Base-by-base conservation (phyloP, 1,140 invertebrate genomes). In the Pissodes strobi region DNA sequence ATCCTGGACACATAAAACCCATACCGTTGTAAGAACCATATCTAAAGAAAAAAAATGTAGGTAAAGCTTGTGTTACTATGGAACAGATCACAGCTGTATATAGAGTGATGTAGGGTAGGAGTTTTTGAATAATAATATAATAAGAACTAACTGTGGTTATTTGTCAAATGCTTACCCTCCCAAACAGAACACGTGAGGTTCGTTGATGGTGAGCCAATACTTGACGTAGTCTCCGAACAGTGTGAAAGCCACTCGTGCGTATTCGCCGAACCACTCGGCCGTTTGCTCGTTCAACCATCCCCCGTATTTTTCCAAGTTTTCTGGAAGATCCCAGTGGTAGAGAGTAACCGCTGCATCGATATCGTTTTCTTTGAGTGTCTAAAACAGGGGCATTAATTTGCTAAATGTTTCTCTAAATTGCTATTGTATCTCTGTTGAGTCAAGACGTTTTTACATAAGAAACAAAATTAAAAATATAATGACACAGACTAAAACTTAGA, bases 261-360 rank as follows among this genome's bases (percentile, higher is more conserved):
- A 81, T 4, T 79, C 59, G 5, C 48, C 68, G 37, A 65, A 64
- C n/a, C 59, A 67, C 17, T 49, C 52, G 3, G 64, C 55, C 6
- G 23, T 56, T 17, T 15, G 13, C 9, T 60, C 65, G 56, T 76
- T 77, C n/a, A 67, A 21, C 72, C 71, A 76, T 10, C 76, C 76
- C 15, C 74, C 76, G 13, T 70, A 23, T 13, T 73, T 69, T 41
- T 78, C 65, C 2, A 79, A 49, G 6, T 62, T 39, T 66, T 76
- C 63, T 8, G 77, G 79, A 19, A 69, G 37, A 60, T 76, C 74
- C 69, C 72, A 74, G 48, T 74, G 72, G 43, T 64, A 76, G 1
- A 75, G 10, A 15, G 60, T 85, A 70, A 89, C 86, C 76, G 88
- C 75, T 1, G 88, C 86, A 67, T 83, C 75, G 38, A 90, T 87